Base-by-base conservation (phyloP, 2,113 vertebrate species). In the Proterorhinus semilunaris region DNA sequence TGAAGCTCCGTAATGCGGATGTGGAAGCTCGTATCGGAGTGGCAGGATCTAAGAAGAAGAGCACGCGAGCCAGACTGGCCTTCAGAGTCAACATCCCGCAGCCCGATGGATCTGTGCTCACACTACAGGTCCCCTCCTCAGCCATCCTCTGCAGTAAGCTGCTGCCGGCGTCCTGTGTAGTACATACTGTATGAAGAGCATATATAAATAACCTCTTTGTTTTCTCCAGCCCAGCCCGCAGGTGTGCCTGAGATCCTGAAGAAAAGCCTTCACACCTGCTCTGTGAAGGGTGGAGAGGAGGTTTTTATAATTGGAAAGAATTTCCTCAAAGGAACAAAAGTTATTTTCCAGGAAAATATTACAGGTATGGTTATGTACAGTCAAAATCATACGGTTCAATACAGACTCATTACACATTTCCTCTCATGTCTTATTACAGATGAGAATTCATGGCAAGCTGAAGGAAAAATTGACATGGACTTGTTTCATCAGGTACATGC, bases 241-340 rank as follows among this genome's bases (percentile, higher is more conserved):
- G 98, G 98, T 70, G 95, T 97, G 72, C 98, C 98, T 72, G 98
- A 99, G 89, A 99, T 99, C 83, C 92, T 99, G 49, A 99, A 98
- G 91, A 99, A 99, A 88, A 99, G 97, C 79, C 94, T 99, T 59
- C 97, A 98, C 90, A 96, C 91, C 75, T 95, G 96, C 83, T 93
- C 95, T 12, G 95, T 95, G 72, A 96, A 92, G 90, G 98, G 98
- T 81, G 97, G 97, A 84, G 97, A 99, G 78, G 98, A 99, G 75
- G 94, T 99, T 62, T 99, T 99, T 83, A 93, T 99, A 73, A 98
- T 99, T 8, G 98, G 98, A 85, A 99, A 99, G 90, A 99, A 99
- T 91, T 99, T 99, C 90, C 94, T 99, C 69, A 99, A 99, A 93
- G 98, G 98, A 94, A 96, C 96, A 81, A 98, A 99, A 94, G 98